Conservation (phyloP, 2,113 vertebrate genomes). For the Actenoides lindsayi region DNA sequence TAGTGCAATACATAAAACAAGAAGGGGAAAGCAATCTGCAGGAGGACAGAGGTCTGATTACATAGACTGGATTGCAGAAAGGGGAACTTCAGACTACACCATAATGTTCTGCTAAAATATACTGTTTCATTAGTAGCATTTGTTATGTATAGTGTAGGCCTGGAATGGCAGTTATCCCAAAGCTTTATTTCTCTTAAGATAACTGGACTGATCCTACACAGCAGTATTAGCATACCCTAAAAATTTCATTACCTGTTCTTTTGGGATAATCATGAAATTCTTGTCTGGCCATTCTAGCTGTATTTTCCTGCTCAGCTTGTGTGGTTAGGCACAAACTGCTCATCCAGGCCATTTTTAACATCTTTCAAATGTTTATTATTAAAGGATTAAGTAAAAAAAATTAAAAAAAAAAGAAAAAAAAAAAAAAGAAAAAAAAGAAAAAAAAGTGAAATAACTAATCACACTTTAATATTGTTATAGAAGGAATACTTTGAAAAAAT, state of each 20-base stretch:
- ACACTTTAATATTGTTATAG: neutral
- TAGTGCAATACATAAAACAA: slow-evolving; percentile 45
- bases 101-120: slow-evolving; percentile 52
- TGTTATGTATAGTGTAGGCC: slow-evolving; percentile 44
- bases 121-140: slow-evolving; percentile 49
- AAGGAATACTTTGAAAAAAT: neutral
- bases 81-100: neutral
- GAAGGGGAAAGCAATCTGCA: slow-evolving; percentile 30
- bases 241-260: neutral
- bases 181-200: neutral
- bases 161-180: neutral
- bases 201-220: neutral
- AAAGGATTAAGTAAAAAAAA: neutral
- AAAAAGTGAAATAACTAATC: neutral
- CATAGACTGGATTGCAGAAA: neutral
- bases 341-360: neutral
- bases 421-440: neutral
- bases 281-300: neutral
- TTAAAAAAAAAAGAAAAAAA: neutral
- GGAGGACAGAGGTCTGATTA: slow-evolving; percentile 54
- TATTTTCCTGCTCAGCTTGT: neutral
- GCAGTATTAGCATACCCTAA: neutral
- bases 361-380: neutral
- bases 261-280: neutral
- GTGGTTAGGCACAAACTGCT: neutral